These are phyloP conservation scores for Coremacera marginata DNA, from an alignment of 2,888 invertebrate genomes.

Conservation along the genomic window DNA sequence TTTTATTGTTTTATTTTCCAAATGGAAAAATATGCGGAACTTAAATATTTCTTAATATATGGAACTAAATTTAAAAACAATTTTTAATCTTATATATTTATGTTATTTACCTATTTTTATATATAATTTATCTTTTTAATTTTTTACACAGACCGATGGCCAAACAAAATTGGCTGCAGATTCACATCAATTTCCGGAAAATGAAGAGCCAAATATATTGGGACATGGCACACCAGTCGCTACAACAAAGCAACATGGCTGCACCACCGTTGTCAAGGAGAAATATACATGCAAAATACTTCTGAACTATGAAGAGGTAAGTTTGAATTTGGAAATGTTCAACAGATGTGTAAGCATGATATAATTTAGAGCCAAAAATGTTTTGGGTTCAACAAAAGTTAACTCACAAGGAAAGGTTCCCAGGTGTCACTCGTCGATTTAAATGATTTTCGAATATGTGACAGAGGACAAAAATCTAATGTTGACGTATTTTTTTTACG, in stretches of 20 bases:
- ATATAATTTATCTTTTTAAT: slow-evolving; percentile 37
- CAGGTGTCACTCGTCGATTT: no score
- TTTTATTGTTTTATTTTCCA: neutral
- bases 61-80: neutral
- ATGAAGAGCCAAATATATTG: slow-evolving; percentile 63
- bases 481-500: no score
- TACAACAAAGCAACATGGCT: slow-evolving; percentile 34
- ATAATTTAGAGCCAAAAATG: neutral
- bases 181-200: slow-evolving; percentile 63
- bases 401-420: no score
- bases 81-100: neutral
- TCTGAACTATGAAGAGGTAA: slow-evolving; percentile 69
- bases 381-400: no score
- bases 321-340: slow-evolving; percentile 33
- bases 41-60: neutral
- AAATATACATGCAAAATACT: slow-evolving; percentile 62
- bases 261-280: slow-evolving; percentile 36
- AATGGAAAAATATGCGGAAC: neutral
- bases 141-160: slow-evolving; percentile 56
- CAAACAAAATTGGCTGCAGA: slow-evolving; percentile 49
- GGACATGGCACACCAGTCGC: slow-evolving; percentile 57
- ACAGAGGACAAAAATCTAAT: no score
- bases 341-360: neutral
- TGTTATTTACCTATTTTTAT: neutral
- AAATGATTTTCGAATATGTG: no score